A percentile compares a stretch with the other conserved stretches of the same genome.
phyloP scores from a whole-genome alignment of 2,113 vertebrate species.

The Callorhinus ursinus region DNA sequence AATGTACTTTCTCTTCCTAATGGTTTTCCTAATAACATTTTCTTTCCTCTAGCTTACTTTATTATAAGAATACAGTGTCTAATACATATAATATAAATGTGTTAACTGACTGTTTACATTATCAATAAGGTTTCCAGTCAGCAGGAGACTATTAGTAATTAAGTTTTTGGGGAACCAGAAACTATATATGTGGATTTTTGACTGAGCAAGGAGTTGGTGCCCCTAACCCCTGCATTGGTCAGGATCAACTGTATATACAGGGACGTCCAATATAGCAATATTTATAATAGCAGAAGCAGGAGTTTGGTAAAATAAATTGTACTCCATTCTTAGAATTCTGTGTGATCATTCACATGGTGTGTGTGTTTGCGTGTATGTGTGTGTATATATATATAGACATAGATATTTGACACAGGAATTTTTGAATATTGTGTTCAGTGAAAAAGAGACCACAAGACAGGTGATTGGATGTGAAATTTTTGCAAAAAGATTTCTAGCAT shows the following conservation, averaged over 20 bases:
- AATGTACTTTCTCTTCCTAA: background rate
- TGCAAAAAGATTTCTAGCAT: constrained; percentile 15
- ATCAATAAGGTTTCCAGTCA: background rate
- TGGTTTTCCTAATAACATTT: background rate
- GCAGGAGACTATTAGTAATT: background rate
- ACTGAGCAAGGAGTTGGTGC: background rate
- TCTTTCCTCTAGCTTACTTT: background rate
- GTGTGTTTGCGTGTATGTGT: background rate
- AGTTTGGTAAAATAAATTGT: constrained; percentile 5
- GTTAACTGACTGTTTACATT: background rate
- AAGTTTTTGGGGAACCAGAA: background rate
- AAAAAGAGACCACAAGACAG: constrained; percentile 12
- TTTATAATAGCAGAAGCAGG: background rate
- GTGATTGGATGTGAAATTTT: background rate
- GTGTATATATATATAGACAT: background rate
- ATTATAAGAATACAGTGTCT: background rate
- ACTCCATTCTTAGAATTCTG: background rate
- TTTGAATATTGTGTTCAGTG: constrained; percentile 30
- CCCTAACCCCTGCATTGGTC: background rate
- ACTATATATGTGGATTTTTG: background rate
- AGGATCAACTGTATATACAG: background rate
- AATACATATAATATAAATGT: background rate
- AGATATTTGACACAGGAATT: background rate
- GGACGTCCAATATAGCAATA: background rate
- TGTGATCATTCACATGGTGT: background rate